A percentile compares a stretch with the other conserved stretches of the same genome.
These are phyloP conservation scores for Ischnura elegans DNA, from an alignment of 2,888 invertebrate species.

Conservation along the genomic window DNA sequence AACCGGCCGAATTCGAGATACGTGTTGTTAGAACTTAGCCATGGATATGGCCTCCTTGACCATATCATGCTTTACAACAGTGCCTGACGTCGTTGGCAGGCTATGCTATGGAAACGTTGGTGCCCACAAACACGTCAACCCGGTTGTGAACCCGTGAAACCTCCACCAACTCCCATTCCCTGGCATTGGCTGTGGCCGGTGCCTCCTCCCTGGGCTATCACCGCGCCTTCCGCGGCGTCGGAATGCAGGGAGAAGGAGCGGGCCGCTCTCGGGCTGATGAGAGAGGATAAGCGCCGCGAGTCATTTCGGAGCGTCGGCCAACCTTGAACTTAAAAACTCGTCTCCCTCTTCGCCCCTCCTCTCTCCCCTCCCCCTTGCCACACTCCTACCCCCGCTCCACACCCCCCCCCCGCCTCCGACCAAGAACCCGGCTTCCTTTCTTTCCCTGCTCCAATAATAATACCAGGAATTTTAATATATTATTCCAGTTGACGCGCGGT, in stretches of 20 bases:
- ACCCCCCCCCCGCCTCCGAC: background rate
- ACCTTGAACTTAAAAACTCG: constrained; percentile 66
- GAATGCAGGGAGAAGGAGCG: constrained; percentile 12
- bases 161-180: no score
- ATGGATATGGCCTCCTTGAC: no score
- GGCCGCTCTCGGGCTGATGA: constrained; percentile 51
- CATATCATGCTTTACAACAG: no score
- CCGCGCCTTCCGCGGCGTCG: constrained; percentile 29
- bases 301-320: constrained; percentile 66
- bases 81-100: no score
- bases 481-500: constrained; percentile 55
- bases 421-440: background rate
- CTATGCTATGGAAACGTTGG: no score
- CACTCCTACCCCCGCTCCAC: background rate
- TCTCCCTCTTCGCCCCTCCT: background rate
- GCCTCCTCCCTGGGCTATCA: no score
- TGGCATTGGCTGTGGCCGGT: no score
- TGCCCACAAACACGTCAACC: no score
- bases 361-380: background rate
- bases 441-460: constrained; percentile 61
- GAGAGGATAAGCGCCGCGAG: constrained; percentile 65
- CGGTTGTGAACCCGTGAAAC: no score
- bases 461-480: constrained; percentile 65
- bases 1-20: no score
- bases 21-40: no score